A percentile compares a stretch with the other conserved stretches of the same genome.
phyloP scores from a whole-genome alignment of 2,888 invertebrate species.

The Cacoxenus indagator region DNA sequence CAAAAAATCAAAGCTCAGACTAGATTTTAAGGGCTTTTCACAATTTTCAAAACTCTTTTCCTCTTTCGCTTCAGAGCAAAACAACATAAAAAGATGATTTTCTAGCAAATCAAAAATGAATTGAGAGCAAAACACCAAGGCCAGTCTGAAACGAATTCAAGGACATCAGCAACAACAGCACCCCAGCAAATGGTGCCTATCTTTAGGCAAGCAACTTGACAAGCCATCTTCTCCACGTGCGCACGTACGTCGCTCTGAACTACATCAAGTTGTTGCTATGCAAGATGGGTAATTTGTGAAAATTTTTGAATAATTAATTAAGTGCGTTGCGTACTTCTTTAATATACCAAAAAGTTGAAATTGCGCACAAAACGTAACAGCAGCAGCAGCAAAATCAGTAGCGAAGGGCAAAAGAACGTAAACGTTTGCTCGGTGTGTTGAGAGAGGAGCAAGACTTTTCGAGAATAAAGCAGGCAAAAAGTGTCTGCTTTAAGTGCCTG shows the following conservation, averaged over 20 bases:
- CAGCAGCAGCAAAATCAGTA: not conserved
- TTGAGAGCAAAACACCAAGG: constrained; percentile 34
- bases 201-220: not conserved
- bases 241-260: constrained; percentile 14
- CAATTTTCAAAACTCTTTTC: constrained; percentile 53
- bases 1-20: not conserved
- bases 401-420: not conserved
- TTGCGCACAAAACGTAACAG: constrained; percentile 30
- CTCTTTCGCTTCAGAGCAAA: not conserved
- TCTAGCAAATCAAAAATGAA: not conserved
- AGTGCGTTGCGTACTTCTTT: constrained; percentile 47
- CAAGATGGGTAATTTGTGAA: constrained; percentile 56
- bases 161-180: not conserved
- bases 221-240: constrained; percentile 21
- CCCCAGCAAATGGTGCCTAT: not conserved
- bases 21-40: constrained; percentile 37
- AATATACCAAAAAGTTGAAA: constrained; percentile 33
- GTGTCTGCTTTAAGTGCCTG: constrained; percentile 43
- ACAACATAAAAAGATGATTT: not conserved
- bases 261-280: constrained; percentile 45
- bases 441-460: not conserved
- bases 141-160: constrained; percentile 21
- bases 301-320: constrained; percentile 60
- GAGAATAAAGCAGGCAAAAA: constrained; percentile 41
- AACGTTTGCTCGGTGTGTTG: not conserved